phyloP scores from a whole-genome alignment of 2,888 invertebrate species.

The Idaea straminata region DNA sequence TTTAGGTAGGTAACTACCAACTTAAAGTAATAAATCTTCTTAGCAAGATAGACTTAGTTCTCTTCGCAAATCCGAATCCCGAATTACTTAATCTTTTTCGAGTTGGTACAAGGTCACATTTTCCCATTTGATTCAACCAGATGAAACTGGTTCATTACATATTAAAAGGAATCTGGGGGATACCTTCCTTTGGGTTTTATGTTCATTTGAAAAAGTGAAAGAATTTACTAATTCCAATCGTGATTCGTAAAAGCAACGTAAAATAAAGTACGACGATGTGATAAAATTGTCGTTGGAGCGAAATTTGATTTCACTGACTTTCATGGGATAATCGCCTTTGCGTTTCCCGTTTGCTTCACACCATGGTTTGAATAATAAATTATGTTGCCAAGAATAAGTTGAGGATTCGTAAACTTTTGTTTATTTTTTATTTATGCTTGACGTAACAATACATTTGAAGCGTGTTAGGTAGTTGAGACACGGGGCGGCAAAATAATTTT shows the following conservation, averaged over 20 bases:
- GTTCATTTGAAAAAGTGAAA: background rate
- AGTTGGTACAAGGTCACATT: background rate
- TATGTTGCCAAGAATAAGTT: background rate
- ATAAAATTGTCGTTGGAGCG: background rate
- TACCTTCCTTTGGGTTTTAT: background rate
- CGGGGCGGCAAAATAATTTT: background rate
- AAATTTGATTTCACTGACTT: background rate
- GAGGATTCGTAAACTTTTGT: background rate
- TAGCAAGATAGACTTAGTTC: background rate
- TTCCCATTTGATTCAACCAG: background rate
- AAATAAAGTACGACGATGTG: background rate
- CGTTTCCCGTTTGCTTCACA: background rate
- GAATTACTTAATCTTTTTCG: background rate
- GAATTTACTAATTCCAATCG: background rate
- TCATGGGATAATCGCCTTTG: background rate
- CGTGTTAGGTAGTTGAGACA: background rate
- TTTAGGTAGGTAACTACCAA: background rate
- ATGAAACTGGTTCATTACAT: background rate
- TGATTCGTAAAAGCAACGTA: background rate
- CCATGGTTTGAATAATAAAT: constrained; percentile 1
- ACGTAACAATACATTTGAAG: background rate
- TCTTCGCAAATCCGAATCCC: background rate
- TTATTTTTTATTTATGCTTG: background rate
- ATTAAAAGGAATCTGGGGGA: background rate
- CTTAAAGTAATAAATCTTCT: background rate